Base-by-base conservation (phyloP, 2,113 vertebrate genomes). In the Nettapus auritus region DNA sequence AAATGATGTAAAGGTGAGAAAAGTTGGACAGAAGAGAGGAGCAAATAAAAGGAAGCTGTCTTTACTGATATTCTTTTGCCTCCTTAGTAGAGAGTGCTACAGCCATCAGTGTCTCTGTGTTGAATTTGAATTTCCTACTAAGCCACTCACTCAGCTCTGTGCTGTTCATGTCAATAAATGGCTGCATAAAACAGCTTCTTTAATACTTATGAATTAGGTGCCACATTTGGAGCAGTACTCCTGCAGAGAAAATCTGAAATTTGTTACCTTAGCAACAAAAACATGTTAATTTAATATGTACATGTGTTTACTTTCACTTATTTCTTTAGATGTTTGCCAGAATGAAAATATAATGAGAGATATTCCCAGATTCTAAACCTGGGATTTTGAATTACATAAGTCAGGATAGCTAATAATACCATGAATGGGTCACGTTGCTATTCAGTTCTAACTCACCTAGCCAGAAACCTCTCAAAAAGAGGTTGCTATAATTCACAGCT, bases 201-300 rank as follows among this genome's bases (percentile, higher is more conserved):
- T 89, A 91, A 76, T 86, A 84, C 36, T 62, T 84, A 40, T 76
- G 86, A 92, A 90, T 89, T 93, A 91, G 91, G 33, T 55, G 36
- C 50, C 75, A 57, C 62, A 14, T 50, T n/a, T 81, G 53, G 33
- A 93, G 62, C 28, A 67, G 66, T 71, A 69, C 89, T 89, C 44
- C 77, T 34, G 71, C 44, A 92, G 56, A 90, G 42, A n/a, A 88
- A 83, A 92, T 79, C 64, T 88, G 88, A 92, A 86, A 79, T 86
- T 64, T 90, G 92, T 94, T 94, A 64, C 86, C 92, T 81, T 94
- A 79, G 94, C 88, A 97, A 96, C 88, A 96, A 94, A 90, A 70
- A 26, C 11, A 55, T 63, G 55, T 82, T 80, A 79, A 94, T 85
- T 89, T 95, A 89, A 82, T 86, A 57, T 48, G 5, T 50, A 64